Percentiles rank a stretch among this genome's conserved stretches.
Evolutionary conservation across 2,113 vertebrate species (phyloP).

Genomic region (Indicator maculatus): DNA sequence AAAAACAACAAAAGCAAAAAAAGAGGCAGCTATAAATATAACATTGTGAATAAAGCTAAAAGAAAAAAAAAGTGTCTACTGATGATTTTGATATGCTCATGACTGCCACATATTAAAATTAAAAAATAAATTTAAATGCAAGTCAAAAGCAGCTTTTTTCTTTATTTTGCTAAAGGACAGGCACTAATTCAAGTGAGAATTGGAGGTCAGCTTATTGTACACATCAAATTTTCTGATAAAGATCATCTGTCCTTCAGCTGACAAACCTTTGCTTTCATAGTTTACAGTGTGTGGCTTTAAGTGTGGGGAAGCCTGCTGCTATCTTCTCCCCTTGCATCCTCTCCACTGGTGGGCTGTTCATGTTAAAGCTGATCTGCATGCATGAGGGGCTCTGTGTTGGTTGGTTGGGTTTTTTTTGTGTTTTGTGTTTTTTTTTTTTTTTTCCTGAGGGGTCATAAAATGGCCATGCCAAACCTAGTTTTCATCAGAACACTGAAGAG

Average conservation of each 20-base stretch:
- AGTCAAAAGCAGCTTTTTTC: neutral
- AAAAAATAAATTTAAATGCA: neutral
- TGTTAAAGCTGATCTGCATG: neutral
- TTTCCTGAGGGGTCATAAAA: slow-evolving; percentile 31
- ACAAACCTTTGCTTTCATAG: neutral
- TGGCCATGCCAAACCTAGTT: slow-evolving; percentile 36
- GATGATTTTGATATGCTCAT: neutral
- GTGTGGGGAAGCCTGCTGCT: accelerated
- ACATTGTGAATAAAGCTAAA: neutral
- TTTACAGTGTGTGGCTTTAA: neutral
- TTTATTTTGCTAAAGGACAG: neutral
- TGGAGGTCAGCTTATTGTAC: neutral
- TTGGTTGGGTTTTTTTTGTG: no score
- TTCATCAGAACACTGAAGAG: neutral
- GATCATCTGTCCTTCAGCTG: neutral
- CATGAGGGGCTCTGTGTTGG: neutral
- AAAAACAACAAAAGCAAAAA: neutral
- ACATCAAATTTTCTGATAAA: neutral
- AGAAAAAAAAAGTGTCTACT: neutral
- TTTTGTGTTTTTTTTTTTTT: neutral
- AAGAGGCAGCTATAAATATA: neutral
- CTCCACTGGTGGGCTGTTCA: neutral
- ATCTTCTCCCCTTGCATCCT: neutral
- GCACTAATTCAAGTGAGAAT: neutral
- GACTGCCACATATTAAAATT: neutral